Conservation (phyloP, 2,113 vertebrate species). For the Chauna torquata region DNA sequence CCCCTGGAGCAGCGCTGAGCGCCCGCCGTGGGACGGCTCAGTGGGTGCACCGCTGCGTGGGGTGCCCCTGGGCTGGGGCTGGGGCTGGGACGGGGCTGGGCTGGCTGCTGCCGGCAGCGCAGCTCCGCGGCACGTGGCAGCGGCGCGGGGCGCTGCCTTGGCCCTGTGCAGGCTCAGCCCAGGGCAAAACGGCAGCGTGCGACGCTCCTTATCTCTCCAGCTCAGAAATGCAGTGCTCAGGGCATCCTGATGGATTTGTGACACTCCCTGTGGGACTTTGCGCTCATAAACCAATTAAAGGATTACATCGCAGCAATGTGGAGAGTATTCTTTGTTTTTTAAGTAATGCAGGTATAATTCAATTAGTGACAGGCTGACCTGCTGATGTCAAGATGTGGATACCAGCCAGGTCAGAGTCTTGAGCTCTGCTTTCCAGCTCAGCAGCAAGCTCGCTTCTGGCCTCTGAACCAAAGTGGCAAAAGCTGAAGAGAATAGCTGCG, state of each 20-base stretch:
- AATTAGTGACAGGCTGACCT: slow-evolving; percentile 43
- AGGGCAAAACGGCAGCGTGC: background rate
- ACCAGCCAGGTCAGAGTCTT: background rate
- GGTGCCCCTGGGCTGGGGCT: background rate
- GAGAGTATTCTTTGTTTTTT: slow-evolving; percentile 52
- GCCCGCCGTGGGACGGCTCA: background rate
- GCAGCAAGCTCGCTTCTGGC: rapidly evolving
- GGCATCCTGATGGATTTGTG: slow-evolving; percentile 66
- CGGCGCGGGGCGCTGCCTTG: background rate
- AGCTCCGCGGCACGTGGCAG: background rate
- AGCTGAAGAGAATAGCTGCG: background rate
- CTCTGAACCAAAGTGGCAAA: rapidly evolving
- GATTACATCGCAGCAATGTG: slow-evolving; percentile 51
- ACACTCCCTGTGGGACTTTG: slow-evolving; percentile 24
- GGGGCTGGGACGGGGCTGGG: rapidly evolving
- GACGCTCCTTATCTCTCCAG: slow-evolving; percentile 43
- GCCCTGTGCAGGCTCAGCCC: background rate
- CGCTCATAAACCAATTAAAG: slow-evolving; percentile 61
- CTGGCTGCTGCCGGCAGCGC: no score
- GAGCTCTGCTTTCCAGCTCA: background rate
- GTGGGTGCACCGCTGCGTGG: rapidly evolving
- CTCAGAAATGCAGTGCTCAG: slow-evolving; percentile 19
- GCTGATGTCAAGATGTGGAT: slow-evolving; percentile 14
- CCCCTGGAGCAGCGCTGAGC: background rate
- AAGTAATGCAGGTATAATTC: slow-evolving; percentile 64